A percentile compares a stretch with the other conserved stretches of the same genome.
phyloP scores from a whole-genome alignment of 2,888 invertebrate species.

The Chrysomela aeneicollis region DNA sequence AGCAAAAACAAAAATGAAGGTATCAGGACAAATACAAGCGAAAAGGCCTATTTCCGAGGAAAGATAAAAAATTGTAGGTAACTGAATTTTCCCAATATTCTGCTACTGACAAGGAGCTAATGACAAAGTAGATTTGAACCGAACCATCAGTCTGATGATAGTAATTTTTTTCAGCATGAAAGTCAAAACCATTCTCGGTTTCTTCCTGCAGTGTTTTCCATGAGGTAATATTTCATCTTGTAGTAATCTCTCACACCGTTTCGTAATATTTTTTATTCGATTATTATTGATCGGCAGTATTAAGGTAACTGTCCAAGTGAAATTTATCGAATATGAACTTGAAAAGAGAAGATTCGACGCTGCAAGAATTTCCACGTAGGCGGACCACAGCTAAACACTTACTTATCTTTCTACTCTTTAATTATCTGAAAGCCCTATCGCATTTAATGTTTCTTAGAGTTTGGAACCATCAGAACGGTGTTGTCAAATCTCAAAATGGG shows the following conservation, averaged over 20 bases:
- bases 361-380: constrained; percentile 46
- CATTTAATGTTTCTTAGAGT: constrained; percentile 52
- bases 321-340: constrained; percentile 41
- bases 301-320: constrained; percentile 26
- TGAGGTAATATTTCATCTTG: neutral
- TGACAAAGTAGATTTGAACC: neutral
- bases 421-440: constrained; percentile 59
- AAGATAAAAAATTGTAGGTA: too few relatives aligned
- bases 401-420: constrained; percentile 58
- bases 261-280: constrained; percentile 8
- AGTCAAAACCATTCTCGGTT: too few relatives aligned
- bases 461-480: constrained; percentile 25
- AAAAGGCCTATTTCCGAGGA: too few relatives aligned
- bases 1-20: too few relatives aligned
- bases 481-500: constrained; percentile 24
- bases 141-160: too few relatives aligned
- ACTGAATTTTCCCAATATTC: too few relatives aligned
- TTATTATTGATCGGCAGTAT: constrained; percentile 32
- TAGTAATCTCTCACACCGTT: neutral
- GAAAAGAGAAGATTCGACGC: constrained; percentile 27
- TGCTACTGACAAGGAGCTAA: too few relatives aligned
- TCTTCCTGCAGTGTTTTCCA: too few relatives aligned
- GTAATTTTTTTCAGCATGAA: too few relatives aligned
- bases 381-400: constrained; percentile 49
- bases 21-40: too few relatives aligned